phyloP scores from a whole-genome alignment of 2,797 vertebrate genomes.

The Xiphorhynchus erythropygius region DNA sequence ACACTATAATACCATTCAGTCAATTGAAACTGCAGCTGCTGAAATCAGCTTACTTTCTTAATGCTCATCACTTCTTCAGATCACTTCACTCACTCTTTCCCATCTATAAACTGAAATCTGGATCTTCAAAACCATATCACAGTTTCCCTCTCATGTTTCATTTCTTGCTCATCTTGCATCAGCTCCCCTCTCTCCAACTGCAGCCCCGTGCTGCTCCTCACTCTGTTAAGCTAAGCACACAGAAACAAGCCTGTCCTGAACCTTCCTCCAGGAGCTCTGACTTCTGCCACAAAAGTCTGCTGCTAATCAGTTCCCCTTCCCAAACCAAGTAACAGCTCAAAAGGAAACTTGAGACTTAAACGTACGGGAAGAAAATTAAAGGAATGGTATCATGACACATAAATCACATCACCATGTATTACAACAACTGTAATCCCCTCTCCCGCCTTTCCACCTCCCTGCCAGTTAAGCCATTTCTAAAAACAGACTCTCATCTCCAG shows the following conservation, averaged over 20 bases:
- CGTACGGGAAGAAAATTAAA: background rate
- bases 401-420: background rate
- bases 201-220: background rate
- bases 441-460: background rate
- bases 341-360: background rate
- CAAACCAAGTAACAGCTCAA: background rate
- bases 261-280: background rate
- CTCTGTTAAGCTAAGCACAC: background rate
- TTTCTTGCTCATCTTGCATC: background rate
- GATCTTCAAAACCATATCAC: background rate
- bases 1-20: background rate
- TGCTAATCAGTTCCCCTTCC: background rate
- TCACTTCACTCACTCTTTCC: background rate
- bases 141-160: background rate
- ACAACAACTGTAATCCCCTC: background rate
- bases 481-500: background rate
- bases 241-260: background rate
- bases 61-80: background rate
- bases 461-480: slow-evolving; percentile 20
- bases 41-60: background rate
- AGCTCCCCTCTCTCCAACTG: background rate
- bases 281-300: background rate
- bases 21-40: background rate
- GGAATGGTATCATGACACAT: background rate
- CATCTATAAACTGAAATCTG: background rate